Evolutionary conservation across 2,113 vertebrate genomes (phyloP), one percentile per base, ranked within the genome.

Genomic region (Anser cygnoides): DNA sequence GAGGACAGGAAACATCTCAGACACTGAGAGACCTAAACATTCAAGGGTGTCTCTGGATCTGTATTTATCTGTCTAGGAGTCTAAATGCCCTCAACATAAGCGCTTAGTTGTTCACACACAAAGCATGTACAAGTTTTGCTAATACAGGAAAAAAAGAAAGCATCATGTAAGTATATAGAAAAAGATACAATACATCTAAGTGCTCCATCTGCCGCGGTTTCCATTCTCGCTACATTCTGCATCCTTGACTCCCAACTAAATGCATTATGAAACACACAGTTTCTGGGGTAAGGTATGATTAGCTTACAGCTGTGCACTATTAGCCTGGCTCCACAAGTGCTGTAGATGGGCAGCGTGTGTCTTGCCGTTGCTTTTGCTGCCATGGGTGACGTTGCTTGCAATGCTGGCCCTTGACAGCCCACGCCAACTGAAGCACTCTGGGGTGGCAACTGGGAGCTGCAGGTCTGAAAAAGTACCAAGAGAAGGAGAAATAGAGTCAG

Each of bases 401-500:
- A 37, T 0, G 10, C 70, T 96, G 46, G 22, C 50, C 43, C 70
- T 84, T 67, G 90, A 78, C 31, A 79, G 90, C 43, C 65, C 57
- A 87, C 57, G 94, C 81, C 90, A 94, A 13, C 87, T 20, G 37
- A 97, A 83, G 94, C 99, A 99, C 83, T 98, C 98, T 52, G 96
- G 92, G 20, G 97, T 97, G 93, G 78, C 95, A 93, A 99, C 92
- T 61, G 97, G 97, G 92, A 98, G 97, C 58, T 81, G 86, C 54
- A 98, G 33, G 31, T 97, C 98, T 99, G 96, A 73, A 98, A 98
- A 95, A 46, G 77, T 49, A 87, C 46, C 61, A 93, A 67, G 31
- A 44, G 29, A 73, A 52, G 65, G 63, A 82, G 89, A 92, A 43
- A 83, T 13, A 55, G 54, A 79, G 54, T 96, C 79, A 96, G 73